Base-by-base conservation (phyloP, 1,140 invertebrate genomes). In the Trachelipus rathkii region DNA sequence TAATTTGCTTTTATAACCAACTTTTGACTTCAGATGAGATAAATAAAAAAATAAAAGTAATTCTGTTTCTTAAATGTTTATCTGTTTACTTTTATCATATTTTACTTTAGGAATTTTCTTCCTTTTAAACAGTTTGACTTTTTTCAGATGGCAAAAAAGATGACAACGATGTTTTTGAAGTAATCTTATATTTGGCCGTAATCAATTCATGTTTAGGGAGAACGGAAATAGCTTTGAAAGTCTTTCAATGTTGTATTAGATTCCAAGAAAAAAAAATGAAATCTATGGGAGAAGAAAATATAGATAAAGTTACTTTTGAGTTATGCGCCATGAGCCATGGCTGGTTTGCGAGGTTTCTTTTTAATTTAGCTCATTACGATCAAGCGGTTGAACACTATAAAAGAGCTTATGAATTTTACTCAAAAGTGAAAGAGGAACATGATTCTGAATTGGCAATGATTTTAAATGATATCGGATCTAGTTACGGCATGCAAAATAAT, bases 291-390 rank as follows among this genome's bases (percentile, higher is more conserved):
- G 71, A 81, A 23, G 72, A 71, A 10, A 79, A 82, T 44, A 83
- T 87, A 15, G 86, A 90, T 82, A 84, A 88, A 73, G 88, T 91
- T 82, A 87, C 88, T 60, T 82, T 87, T 68, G 85, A 88, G 70
- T 85, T 94, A 4, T 88, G 89, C 82, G 90, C 90, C 15, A 88
- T 94, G 84, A 87, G 88, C 67, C 86, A 91, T 78, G 92, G 94
- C 84, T 93, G 91, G 89, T 95, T 94, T 86, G 93, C 90, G 0
- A 88, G 91, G 82, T 89, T 92, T 84, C 87, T 93, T 73, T 83
- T 94, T 72, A 46, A 21, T 15, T 23, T 44, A 10, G 44, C 50
- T 5, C n/a, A 68, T 23, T 77, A 77, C 45, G 19, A 11, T 13
- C 24, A 24, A 0, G 88, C 90, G 69, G 84, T 87, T 72, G 87